Evolutionary conservation across 2,888 invertebrate genomes (phyloP).

Genomic region (Dynastes grantii): DNA sequence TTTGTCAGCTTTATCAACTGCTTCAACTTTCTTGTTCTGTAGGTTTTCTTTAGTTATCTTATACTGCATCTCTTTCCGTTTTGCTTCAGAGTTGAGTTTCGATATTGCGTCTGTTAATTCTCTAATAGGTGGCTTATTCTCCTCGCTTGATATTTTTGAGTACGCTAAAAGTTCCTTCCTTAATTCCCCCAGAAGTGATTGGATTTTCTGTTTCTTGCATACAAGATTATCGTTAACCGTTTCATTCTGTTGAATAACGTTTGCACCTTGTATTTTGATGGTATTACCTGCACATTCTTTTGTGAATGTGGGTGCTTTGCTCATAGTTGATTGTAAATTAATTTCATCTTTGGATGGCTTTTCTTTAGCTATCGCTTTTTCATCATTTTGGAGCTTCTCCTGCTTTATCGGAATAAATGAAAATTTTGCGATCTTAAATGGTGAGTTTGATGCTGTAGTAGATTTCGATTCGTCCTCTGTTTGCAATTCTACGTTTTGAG

Average conservation of each 20-base stretch:
- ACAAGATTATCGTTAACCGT: neutral
- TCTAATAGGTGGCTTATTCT: neutral
- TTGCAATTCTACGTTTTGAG: neutral
- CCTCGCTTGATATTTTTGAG: neutral
- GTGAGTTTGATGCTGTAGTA: neutral
- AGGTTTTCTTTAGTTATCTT: neutral
- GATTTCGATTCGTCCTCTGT: neutral
- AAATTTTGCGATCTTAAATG: constrained; percentile 19
- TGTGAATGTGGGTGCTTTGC: neutral
- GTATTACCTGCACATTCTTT: neutral
- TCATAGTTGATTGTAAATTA: neutral
- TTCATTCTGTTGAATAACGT: neutral
- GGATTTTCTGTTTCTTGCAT: neutral
- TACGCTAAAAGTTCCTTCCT: neutral
- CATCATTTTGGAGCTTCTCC: neutral
- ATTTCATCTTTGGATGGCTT: neutral
- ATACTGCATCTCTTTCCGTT: neutral
- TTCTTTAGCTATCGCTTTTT: neutral
- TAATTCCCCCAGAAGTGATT: neutral
- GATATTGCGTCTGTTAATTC: neutral
- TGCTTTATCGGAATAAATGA: neutral
- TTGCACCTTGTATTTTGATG: neutral
- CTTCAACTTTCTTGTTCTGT: neutral
- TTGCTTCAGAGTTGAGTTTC: neutral
- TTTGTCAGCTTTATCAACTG: neutral